phyloP scores from a whole-genome alignment of 1,140 invertebrate genomes.

The Galendromus occidentalis region DNA sequence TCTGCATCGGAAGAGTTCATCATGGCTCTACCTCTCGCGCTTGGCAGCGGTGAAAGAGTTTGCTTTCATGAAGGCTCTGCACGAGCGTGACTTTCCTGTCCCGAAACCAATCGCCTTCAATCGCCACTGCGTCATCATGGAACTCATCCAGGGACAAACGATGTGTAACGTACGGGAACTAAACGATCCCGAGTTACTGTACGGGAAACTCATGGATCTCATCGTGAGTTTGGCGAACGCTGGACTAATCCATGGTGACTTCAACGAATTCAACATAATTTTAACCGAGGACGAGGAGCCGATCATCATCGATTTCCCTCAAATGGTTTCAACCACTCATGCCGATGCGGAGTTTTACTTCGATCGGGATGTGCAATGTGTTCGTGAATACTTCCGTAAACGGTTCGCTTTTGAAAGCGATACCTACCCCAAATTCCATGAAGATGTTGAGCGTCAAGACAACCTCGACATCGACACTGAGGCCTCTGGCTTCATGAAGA shows the following conservation, averaged over 20 bases:
- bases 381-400: conserved; percentile 74
- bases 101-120: conserved; percentile 87
- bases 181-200: conserved; percentile 52
- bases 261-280: conserved; percentile 98
- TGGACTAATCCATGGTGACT: conserved; percentile 95
- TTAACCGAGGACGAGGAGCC: conserved; percentile 53
- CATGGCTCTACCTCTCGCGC: conserved; percentile 92
- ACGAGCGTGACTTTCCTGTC: conserved; percentile 75
- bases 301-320: conserved; percentile 92
- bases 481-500: conserved; percentile 71
- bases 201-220: conserved; percentile 86
- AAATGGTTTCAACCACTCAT: conserved; percentile 92
- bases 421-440: conserved; percentile 53
- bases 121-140: conserved; percentile 91
- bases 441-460: conserved; percentile 53
- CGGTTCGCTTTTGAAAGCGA: conserved; percentile 80
- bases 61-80: conserved; percentile 79
- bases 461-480: conserved; percentile 66
- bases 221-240: conserved; percentile 66
- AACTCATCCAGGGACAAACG: conserved; percentile 45
- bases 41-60: conserved; percentile 94
- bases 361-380: conserved; percentile 80
- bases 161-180: conserved; percentile 64
- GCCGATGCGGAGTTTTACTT: conserved; percentile 81
- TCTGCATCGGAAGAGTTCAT: conserved; percentile 61